Evolutionary conservation across 2,113 vertebrate species (phyloP).

Genomic region (Cyanoramphus novaezelandiae): DNA sequence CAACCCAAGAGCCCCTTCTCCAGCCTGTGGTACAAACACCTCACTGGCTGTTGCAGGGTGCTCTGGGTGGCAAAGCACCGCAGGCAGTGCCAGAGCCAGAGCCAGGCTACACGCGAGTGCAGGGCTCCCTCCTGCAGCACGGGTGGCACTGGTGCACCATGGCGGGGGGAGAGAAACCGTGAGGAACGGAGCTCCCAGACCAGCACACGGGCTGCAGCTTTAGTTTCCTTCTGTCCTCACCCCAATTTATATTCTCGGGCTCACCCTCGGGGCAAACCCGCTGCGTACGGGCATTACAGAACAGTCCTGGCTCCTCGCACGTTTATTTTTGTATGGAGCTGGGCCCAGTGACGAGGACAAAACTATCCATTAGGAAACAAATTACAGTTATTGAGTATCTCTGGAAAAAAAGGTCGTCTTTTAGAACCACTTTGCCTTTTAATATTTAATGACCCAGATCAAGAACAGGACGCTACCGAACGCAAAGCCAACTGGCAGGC

Average conservation of each 20-base stretch:
- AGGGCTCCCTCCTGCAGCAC: background rate
- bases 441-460: slow-evolving; percentile 66
- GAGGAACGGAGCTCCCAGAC: fast-evolving
- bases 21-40: fast-evolving
- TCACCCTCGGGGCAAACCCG: background rate
- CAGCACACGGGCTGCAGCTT: background rate
- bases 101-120: background rate
- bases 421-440: slow-evolving; percentile 59
- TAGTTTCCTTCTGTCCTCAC: fast-evolving
- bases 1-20: background rate
- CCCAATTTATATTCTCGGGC: background rate
- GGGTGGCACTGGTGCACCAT: fast-evolving
- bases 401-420: background rate
- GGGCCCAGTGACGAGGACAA: slow-evolving; percentile 46
- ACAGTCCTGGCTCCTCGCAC: background rate
- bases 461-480: slow-evolving; percentile 39
- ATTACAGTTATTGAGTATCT: slow-evolving; percentile 65
- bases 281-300: background rate
- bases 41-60: fast-evolving
- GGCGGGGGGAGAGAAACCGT: background rate
- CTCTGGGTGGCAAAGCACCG: background rate
- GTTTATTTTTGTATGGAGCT: background rate
- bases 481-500: slow-evolving; percentile 40
- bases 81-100: background rate
- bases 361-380: slow-evolving; percentile 57